Evolutionary conservation across 2,113 vertebrate genomes (phyloP), one percentile per base, ranked within the genome.

Genomic region (Ginglymostoma cirratum): DNA sequence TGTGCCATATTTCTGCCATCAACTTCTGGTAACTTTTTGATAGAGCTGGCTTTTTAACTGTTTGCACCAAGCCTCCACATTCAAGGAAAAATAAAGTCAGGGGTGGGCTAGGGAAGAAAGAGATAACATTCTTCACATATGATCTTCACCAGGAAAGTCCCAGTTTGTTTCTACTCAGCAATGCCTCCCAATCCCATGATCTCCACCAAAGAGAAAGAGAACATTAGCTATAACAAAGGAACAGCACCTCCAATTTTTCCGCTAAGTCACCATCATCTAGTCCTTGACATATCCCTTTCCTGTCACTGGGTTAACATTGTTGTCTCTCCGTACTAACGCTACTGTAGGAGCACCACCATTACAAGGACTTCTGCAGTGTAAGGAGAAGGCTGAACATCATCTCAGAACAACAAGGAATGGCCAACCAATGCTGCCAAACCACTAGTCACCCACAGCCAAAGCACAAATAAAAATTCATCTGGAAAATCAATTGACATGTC

Each of bases 21-120:
- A 99, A 98, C 96, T 99, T 99, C 97, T 99, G 99, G 97, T 99
- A 99, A 98, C 99, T 99, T 98, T 99, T 99, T 97, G 98, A 99
- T 96, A 99, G 98, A 1, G 99, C 99, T 0, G 99, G 99, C 97
- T 99, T 99, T 98, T 99, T 99, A 97, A 99, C 99, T 1, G 99
- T 99, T 96, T 98, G 98, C 87, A 98, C 98, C 96, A 99, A 97
- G 96, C 98, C 98, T 45, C 99, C 99, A 2, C 99, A 99, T 96
- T 99, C 99, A 69, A 99, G 97, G 96, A 99, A 99, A 97, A 99
- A 99, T 96, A 99, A 98, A 0, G 99, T 99, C 97, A 99, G 97
- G 48, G 99, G 99, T 21, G 99, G 99, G 96, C 99, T 99, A 97
- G 90, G 72, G 95, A 5, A 96, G 96, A 96, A 96, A 92, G 96